A percentile compares a stretch with the other conserved stretches of the same genome.
phyloP scores from a whole-genome alignment of 2,888 invertebrate genomes.

The Mimumesa dahlbomi region DNA sequence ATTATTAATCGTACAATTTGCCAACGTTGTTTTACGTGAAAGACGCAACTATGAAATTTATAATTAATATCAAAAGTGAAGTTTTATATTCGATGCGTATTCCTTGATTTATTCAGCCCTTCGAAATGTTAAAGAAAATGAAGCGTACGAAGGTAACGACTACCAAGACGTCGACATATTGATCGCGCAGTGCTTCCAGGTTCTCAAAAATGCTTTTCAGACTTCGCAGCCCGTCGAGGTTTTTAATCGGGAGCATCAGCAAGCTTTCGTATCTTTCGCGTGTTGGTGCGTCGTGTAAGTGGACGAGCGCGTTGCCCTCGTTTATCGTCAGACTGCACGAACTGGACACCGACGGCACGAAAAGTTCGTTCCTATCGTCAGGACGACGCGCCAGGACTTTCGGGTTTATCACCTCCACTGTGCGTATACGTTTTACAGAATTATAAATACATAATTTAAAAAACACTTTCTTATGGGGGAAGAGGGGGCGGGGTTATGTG shows the following conservation, averaged over 20 bases:
- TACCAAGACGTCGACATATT: constrained; percentile 86
- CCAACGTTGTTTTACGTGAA: no score
- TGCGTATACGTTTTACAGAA: no score
- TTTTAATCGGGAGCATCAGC: constrained; percentile 85
- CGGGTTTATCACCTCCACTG: constrained; percentile 87
- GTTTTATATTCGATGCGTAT: no score
- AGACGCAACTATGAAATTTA: no score
- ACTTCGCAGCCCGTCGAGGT: constrained; percentile 81
- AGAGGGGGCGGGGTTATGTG: no score
- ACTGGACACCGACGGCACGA: constrained; percentile 85
- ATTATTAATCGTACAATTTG: no score
- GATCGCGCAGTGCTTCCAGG: constrained; percentile 78
- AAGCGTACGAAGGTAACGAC: constrained; percentile 83
- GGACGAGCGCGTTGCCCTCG: constrained; percentile 85
- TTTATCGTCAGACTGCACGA: constrained; percentile 85
- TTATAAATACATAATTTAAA: background rate
- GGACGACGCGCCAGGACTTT: constrained; percentile 82
- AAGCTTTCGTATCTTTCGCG: constrained; percentile 81
- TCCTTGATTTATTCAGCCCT: background rate
- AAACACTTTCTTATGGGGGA: background rate
- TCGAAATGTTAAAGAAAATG: background rate
- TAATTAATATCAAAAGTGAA: no score
- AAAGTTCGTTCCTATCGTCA: constrained; percentile 83
- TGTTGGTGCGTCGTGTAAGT: constrained; percentile 83
- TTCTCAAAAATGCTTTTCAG: constrained; percentile 82